Evolutionary conservation across 2,888 invertebrate species (phyloP).

Genomic region (Altica lythri): DNA sequence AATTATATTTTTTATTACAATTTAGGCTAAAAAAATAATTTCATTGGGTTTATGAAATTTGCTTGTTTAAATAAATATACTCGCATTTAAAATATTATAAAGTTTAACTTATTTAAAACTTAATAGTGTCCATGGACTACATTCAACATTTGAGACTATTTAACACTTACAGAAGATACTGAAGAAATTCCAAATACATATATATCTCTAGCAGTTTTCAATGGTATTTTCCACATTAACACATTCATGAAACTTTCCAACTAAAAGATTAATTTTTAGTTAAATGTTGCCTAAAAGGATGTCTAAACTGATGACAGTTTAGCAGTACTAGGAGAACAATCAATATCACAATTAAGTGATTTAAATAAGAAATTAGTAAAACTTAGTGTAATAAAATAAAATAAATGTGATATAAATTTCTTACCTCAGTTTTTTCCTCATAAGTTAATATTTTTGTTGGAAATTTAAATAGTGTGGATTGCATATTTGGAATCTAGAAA

Average conservation of each 20-base stretch:
- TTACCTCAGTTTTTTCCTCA: conserved; percentile 31
- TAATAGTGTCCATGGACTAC: too few relatives aligned
- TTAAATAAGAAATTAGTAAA: background rate
- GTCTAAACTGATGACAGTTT: background rate
- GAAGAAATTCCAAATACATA: conserved; percentile 19
- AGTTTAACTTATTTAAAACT: too few relatives aligned
- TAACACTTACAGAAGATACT: conserved; percentile 22
- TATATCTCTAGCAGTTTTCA: conserved; percentile 17
- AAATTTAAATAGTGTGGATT: conserved; percentile 23
- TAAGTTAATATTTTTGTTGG: conserved; percentile 15
- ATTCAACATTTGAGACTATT: too few relatives aligned
- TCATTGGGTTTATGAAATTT: background rate
- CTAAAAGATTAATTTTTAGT: conserved; percentile 21
- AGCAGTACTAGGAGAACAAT: background rate
- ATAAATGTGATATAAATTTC: background rate
- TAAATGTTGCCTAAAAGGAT: background rate
- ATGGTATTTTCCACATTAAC: conserved; percentile 26
- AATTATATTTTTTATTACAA: background rate
- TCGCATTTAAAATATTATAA: background rate
- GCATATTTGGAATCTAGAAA: conserved; percentile 23
- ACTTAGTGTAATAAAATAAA: background rate
- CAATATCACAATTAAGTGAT: too few relatives aligned
- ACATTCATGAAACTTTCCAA: conserved; percentile 27
- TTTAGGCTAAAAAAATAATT: background rate
- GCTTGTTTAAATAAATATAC: background rate